Base-by-base conservation (phyloP, 2,888 invertebrate species). In the Drosophila longiperda region DNA sequence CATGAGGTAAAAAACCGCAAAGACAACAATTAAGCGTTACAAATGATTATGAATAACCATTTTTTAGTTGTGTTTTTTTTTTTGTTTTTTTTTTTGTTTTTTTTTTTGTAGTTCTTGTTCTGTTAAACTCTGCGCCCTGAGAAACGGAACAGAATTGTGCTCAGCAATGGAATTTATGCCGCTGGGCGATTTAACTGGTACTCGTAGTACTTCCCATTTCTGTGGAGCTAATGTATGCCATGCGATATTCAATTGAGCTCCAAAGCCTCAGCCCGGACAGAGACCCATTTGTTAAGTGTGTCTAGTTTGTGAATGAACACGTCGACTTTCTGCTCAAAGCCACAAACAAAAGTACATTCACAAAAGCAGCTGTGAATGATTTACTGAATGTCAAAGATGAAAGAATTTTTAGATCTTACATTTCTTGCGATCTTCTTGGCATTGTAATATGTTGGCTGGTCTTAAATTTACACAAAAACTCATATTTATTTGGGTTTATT, bases 1-100 rank as follows among this genome's bases (percentile, higher is more conserved):
- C 78, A 77, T 65, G 64, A 87, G 83, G 74, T 82, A 26, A 0
- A 77, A 86, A 71, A 87, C 90, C 90, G 80, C 87, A 87, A 87
- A 87, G 82, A 87, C 90, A 87, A 87, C 87, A 87, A 87, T 87
- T 87, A 87, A 90, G 90, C 89, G 78, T 89, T 77, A 87, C 87
- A 90, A 87, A 90, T 83, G 89, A 90, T 87, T 87, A 86, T 86
- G 85, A 86, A 89, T 87, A 87, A 78, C 78, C 75, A 82, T 89
- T 78, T 83, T 82, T 76, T 36, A 15, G 40, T 11, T 29, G 29
- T 29, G 12, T 42, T 1, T 26, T 11, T 11, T n/a, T 12, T 9
- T 12, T 26, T 40, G 33, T 23, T 8, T 63, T 26, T 48, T 26
- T 1, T 32, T 11, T 11, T 23, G 15, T 9, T 12, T 26, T 40